A percentile compares a stretch with the other conserved stretches of the same genome.
phyloP scores from a whole-genome alignment of 2,888 invertebrate species.

The Acrobasis suavella region DNA sequence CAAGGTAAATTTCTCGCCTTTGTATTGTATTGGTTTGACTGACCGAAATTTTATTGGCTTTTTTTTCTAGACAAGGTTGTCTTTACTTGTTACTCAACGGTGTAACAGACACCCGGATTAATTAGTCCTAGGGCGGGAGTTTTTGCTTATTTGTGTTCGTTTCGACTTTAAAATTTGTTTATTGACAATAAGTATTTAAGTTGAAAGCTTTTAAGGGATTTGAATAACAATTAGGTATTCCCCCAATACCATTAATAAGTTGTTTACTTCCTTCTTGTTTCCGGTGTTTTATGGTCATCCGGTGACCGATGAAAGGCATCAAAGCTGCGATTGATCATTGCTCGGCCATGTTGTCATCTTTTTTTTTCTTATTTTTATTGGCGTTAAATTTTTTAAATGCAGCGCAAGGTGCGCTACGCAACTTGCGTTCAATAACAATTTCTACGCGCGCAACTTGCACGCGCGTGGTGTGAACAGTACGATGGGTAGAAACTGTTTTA shows the following conservation, averaged over 20 bases:
- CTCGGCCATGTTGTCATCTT: not conserved
- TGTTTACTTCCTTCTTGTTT: slow-evolving; percentile 21
- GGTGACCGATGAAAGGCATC: slow-evolving; percentile 2
- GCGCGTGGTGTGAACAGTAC: too few relatives aligned
- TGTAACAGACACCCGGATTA: slow-evolving; percentile 40
- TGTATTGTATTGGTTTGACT: too few relatives aligned
- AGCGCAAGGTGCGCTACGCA: too few relatives aligned
- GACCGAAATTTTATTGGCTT: too few relatives aligned
- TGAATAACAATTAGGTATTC: slow-evolving; percentile 59
- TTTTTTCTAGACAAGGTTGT: too few relatives aligned
- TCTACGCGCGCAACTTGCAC: too few relatives aligned
- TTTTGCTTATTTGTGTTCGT: slow-evolving; percentile 55
- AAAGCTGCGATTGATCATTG: not conserved
- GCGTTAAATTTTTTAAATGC: too few relatives aligned
- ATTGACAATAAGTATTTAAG: slow-evolving; percentile 57
- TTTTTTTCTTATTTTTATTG: too few relatives aligned
- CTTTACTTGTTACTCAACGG: slow-evolving; percentile 33
- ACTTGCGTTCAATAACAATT: too few relatives aligned
- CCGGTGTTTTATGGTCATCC: slow-evolving; percentile 14
- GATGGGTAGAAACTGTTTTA: too few relatives aligned
- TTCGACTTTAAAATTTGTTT: slow-evolving; percentile 49
- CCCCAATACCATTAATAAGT: slow-evolving; percentile 23
- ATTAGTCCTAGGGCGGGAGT: slow-evolving; percentile 45
- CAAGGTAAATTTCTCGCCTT: too few relatives aligned
- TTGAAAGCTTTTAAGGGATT: slow-evolving; percentile 62